Percentiles rank a stretch among this genome's conserved stretches.
Evolutionary conservation across 2,888 invertebrate genomes (phyloP).

Genomic region (Bombyx huttoni): DNA sequence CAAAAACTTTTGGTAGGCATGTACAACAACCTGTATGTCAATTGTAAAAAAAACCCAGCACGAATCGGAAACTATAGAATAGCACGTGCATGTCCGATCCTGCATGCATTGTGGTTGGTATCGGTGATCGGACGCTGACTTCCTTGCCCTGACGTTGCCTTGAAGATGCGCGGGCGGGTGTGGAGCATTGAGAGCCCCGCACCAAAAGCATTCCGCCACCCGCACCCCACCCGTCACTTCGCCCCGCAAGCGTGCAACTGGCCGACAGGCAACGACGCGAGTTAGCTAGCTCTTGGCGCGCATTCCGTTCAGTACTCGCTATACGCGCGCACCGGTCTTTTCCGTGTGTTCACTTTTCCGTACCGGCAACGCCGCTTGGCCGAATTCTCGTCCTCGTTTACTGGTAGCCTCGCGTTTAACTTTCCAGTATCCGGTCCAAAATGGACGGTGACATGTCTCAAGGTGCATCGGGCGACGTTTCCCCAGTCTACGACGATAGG

Average conservation of each 20-base stretch:
- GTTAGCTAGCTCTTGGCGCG: constrained; percentile 8
- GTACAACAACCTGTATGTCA: too few species aligned
- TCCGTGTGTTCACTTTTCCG: constrained; percentile 29
- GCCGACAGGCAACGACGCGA: constrained; percentile 5
- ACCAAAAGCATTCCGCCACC: constrained; percentile 8
- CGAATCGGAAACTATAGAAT: background rate
- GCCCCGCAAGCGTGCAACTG: constrained; percentile 10
- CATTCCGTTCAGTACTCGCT: constrained; percentile 29
- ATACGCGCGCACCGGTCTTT: constrained; percentile 35
- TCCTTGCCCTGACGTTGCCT: constrained; percentile 10
- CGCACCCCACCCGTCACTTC: constrained; percentile 13
- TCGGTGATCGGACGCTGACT: constrained; percentile 3
- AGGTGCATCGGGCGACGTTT: constrained; percentile 43
- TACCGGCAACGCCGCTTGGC: constrained; percentile 21
- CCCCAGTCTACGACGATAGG: constrained; percentile 55
- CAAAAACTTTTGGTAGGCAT: too few species aligned
- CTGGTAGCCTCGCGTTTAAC: constrained; percentile 1
- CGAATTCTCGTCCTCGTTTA: constrained; percentile 14
- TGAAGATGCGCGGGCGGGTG: constrained; percentile 20
- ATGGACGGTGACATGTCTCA: constrained; percentile 58
- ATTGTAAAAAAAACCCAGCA: too few species aligned
- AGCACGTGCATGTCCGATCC: background rate
- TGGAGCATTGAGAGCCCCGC: constrained; percentile 39
- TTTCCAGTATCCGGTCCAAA: constrained; percentile 7
- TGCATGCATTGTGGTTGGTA: constrained; percentile 9